Percentiles rank a stretch among this genome's conserved stretches.
These are phyloP conservation scores for Otus sunia DNA, from an alignment of 2,113 vertebrate genomes.

Conservation along the genomic window DNA sequence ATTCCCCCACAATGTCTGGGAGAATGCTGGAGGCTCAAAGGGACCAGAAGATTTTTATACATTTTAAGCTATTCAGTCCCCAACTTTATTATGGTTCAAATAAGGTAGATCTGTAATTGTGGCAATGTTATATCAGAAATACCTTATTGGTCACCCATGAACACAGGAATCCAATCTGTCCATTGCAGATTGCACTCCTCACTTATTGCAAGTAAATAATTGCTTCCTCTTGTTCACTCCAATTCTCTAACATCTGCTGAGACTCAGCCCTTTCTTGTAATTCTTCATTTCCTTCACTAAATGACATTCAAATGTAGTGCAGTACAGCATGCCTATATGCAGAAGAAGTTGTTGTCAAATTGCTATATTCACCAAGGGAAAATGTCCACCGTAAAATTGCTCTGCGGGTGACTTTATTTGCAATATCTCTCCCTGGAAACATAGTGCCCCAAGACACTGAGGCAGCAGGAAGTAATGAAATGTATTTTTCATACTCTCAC, in stretches of 20 bases:
- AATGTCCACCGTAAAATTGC: conserved; percentile 1
- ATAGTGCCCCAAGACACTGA: not conserved
- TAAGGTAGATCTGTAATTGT: not conserved
- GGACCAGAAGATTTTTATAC: not conserved
- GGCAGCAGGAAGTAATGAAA: conserved; percentile 19
- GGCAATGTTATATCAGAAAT: not conserved
- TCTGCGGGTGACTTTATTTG: conserved; percentile 16
- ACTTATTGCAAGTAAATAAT: not conserved
- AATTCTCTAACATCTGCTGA: not conserved
- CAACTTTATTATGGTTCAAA: not conserved
- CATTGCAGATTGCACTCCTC: not conserved
- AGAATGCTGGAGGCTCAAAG: not conserved
- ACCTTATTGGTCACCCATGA: not conserved
- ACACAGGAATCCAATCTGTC: not conserved
- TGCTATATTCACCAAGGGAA: not conserved
- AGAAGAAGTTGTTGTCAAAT: not conserved
- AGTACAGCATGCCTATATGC: not conserved
- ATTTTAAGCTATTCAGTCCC: not conserved
- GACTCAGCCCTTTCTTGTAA: not conserved
- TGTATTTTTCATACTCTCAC: conserved; percentile 26
- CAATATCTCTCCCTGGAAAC: conserved; percentile 1
- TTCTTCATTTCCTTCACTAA: conserved; percentile 9
- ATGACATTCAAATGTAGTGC: not conserved
- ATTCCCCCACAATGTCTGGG: not conserved
- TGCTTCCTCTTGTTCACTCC: not conserved